Conservation (phyloP, 2,113 vertebrate genomes). For the Gyps fulvus region DNA sequence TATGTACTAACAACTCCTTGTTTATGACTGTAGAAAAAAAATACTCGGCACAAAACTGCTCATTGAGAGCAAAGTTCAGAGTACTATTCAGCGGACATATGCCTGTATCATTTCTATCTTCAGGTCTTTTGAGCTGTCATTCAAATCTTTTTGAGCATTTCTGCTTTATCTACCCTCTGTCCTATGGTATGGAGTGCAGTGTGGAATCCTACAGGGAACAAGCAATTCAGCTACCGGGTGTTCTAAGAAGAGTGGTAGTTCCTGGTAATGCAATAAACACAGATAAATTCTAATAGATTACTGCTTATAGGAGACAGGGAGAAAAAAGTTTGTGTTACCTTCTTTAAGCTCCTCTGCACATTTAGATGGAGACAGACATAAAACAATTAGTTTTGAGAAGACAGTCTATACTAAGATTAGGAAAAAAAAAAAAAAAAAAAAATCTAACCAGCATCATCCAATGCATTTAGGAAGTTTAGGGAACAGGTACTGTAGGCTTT, state of each 20-base stretch:
- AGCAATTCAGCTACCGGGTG: background rate
- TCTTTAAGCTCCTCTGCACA: slow-evolving; percentile 88
- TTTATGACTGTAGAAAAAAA: background rate
- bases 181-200: background rate
- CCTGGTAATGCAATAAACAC: background rate
- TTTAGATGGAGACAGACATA: slow-evolving; percentile 39
- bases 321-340: slow-evolving; percentile 75
- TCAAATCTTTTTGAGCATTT: background rate
- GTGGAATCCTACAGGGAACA: background rate
- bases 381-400: slow-evolving; percentile 26
- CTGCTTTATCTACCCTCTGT: background rate
- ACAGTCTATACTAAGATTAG: background rate
- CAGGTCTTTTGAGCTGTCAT: background rate
- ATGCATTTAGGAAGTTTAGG: background rate
- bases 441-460: background rate
- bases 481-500: background rate
- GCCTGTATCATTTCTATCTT: background rate
- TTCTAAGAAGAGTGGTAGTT: background rate
- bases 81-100: background rate
- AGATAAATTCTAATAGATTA: background rate
- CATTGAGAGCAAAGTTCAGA: background rate
- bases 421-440: background rate
- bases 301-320: background rate
- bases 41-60: background rate
- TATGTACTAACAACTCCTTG: background rate